Percentiles rank a stretch among this genome's conserved stretches.
Evolutionary conservation across 1,140 invertebrate genomes (phyloP).

Genomic region (roundworm (Caenorhabditis elegans)): WBcel235 BX284604.4:3582501-3583000

Average conservation of each 20-base stretch:
- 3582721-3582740: conserved; percentile 29
- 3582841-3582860: neutral
- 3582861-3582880: neutral
- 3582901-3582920: neutral
- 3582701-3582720: conserved; percentile 34
- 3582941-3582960: too few species aligned
- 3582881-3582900: neutral
- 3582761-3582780: neutral
- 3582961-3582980: too few species aligned
- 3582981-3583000: too few species aligned
- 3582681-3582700: conserved; percentile 41
- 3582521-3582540: too few species aligned
- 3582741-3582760: neutral
- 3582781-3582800: conserved; percentile 14
- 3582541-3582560: too few species aligned
- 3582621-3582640: too few species aligned
- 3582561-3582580: too few species aligned
- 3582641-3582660: too few species aligned
- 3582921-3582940: neutral
- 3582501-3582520: too few species aligned
- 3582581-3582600: too few species aligned
- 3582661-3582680: conserved; percentile 39
- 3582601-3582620: too few species aligned
- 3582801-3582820: conserved; percentile 15
- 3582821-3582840: neutral